phyloP scores from a whole-genome alignment of 2,113 vertebrate genomes.

The Arizona elegans region DNA sequence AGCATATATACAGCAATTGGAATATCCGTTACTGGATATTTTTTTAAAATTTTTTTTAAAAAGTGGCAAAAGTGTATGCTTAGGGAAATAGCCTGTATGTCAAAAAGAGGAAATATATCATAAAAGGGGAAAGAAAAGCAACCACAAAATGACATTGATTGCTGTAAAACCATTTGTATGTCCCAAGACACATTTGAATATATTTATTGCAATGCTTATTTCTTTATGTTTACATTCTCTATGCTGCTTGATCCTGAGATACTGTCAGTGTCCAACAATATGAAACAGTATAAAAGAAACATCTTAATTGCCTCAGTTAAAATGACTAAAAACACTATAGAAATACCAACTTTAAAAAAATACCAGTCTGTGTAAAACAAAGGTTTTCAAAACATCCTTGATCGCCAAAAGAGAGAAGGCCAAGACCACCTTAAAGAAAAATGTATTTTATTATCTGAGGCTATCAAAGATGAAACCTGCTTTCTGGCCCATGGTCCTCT shows the following conservation, averaged over 20 bases:
- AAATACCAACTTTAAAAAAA: not conserved
- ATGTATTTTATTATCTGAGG: not conserved
- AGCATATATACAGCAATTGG: not conserved
- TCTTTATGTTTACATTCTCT: not conserved
- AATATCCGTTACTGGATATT: not conserved
- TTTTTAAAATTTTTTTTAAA: not conserved
- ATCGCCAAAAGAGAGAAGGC: not conserved
- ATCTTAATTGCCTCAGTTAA: not conserved
- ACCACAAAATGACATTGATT: not conserved
- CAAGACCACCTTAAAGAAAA: not conserved
- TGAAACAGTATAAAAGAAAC: not conserved
- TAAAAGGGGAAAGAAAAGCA: not conserved
- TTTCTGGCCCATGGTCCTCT: not conserved
- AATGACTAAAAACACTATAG: not conserved
- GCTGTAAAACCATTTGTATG: not conserved
- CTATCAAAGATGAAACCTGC: not conserved
- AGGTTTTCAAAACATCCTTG: not conserved
- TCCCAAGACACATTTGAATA: not conserved
- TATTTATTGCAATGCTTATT: not conserved
- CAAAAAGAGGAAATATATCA: not conserved
- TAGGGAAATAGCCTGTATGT: not conserved
- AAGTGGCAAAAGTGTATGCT: not conserved
- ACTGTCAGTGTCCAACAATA: not conserved
- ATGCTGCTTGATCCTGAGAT: not conserved
- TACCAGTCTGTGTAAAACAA: not conserved